Base-by-base conservation (phyloP, 2,888 invertebrate genomes). In the Graphium colonna region DNA sequence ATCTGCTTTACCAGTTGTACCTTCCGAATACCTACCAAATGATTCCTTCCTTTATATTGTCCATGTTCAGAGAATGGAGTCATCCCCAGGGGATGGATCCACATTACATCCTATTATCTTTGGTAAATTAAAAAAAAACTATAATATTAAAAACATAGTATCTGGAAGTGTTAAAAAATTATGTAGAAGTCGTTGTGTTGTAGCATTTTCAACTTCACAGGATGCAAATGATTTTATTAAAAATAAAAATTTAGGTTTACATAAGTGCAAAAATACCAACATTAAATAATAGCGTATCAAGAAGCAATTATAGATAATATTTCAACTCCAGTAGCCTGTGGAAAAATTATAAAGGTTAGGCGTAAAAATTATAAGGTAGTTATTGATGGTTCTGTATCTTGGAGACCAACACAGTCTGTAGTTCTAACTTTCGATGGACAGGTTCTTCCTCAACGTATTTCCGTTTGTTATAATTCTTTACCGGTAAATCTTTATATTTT, bases 341-440 rank as follows among this genome's bases (percentile, higher is more conserved):
- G n/a, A n/a, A n/a, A n/a, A n/a, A n/a, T n/a, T n/a, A n/a, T n/a
- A n/a, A n/a, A n/a, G n/a, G n/a, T n/a, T n/a, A n/a, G n/a, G n/a
- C n/a, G n/a, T n/a, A n/a, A n/a, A n/a, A n/a, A n/a, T n/a, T n/a
- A n/a, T n/a, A n/a, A n/a, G n/a, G n/a, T n/a, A n/a, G n/a, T n/a
- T n/a, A n/a, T n/a, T n/a, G n/a, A n/a, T n/a, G n/a, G n/a, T n/a
- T n/a, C n/a, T n/a, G n/a, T n/a, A n/a, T n/a, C n/a, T n/a, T n/a
- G n/a, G n/a, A n/a, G n/a, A n/a, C n/a, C n/a, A n/a, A n/a, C n/a
- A n/a, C n/a, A n/a, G n/a, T n/a, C n/a, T n/a, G n/a, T n/a, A n/a
- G n/a, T n/a, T n/a, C n/a, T n/a, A n/a, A 45, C 45, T 10, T 45
- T 47, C 17, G 38, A 36, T 17, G 38, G 9, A 39, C 40, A 40